These are phyloP conservation scores for Amphiduros pacificus DNA, from an alignment of 2,888 invertebrate species.

Conservation along the genomic window DNA sequence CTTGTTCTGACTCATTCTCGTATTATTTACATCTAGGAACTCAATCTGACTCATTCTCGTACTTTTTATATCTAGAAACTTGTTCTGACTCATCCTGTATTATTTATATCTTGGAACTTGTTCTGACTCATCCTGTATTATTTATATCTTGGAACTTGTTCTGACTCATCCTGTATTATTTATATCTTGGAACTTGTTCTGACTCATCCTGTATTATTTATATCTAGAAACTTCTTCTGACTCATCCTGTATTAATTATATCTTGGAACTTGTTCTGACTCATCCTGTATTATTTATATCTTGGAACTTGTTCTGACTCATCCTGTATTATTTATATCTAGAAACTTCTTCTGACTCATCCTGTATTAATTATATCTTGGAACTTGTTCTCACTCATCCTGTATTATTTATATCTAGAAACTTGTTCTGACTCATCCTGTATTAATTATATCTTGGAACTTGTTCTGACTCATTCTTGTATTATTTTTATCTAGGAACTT, in stretches of 20 bases:
- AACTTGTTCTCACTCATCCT: background rate
- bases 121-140: slow-evolving; percentile 32
- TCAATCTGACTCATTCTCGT: slow-evolving; percentile 32
- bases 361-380: no score
- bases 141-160: no score
- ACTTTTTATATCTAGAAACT: slow-evolving; percentile 34
- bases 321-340: slow-evolving; percentile 11
- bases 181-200: slow-evolving; percentile 31
- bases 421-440: slow-evolving; percentile 33
- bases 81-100: slow-evolving; percentile 2
- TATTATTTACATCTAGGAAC: slow-evolving; percentile 23
- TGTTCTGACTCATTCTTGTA: background rate
- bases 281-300: no score
- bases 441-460: no score
- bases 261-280: slow-evolving; percentile 32
- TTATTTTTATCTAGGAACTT: slow-evolving; percentile 24
- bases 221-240: no score
- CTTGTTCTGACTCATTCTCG: slow-evolving; percentile 9
- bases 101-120: slow-evolving; percentile 26
- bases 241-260: background rate
- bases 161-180: background rate
- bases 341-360: slow-evolving; percentile 33
- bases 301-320: background rate
- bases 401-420: slow-evolving; percentile 22
- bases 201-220: slow-evolving; percentile 29